Percentiles rank a stretch among this genome's conserved stretches.
Evolutionary conservation across 2,113 vertebrate species (phyloP).

Genomic region (Atlantisia rogersi): DNA sequence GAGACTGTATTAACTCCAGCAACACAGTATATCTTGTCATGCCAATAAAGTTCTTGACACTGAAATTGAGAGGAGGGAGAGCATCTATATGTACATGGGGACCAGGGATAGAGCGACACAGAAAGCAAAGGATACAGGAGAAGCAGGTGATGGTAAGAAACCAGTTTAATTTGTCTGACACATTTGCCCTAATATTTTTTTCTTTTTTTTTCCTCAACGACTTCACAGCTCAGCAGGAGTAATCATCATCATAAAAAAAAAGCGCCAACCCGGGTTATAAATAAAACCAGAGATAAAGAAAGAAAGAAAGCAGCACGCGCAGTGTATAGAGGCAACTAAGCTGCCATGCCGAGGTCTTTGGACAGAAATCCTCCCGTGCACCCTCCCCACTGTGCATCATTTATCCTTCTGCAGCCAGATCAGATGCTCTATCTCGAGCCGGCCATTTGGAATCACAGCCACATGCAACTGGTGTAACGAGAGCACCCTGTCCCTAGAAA

Average conservation of each 20-base stretch:
- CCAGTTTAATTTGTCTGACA: constrained; percentile 35
- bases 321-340: background rate
- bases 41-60: constrained; percentile 61
- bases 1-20: constrained; percentile 66
- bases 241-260: constrained; percentile 31
- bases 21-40: constrained; percentile 62
- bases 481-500: background rate
- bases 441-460: accelerated
- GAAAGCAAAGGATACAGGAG: background rate
- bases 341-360: background rate
- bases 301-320: background rate
- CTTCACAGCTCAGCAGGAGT: constrained; percentile 35
- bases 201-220: background rate
- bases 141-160: constrained; percentile 2
- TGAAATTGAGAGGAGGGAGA: constrained; percentile 37
- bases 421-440: background rate
- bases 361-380: background rate
- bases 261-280: constrained; percentile 8
- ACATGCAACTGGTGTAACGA: background rate
- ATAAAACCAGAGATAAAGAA: constrained; percentile 17
- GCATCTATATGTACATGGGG: background rate
- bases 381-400: background rate
- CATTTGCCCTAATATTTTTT: background rate
- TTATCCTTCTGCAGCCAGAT: background rate
- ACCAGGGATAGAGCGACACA: background rate